These are phyloP conservation scores for Hyperoodon ampullatus DNA, from an alignment of 2,113 vertebrate species.

Conservation along the genomic window DNA sequence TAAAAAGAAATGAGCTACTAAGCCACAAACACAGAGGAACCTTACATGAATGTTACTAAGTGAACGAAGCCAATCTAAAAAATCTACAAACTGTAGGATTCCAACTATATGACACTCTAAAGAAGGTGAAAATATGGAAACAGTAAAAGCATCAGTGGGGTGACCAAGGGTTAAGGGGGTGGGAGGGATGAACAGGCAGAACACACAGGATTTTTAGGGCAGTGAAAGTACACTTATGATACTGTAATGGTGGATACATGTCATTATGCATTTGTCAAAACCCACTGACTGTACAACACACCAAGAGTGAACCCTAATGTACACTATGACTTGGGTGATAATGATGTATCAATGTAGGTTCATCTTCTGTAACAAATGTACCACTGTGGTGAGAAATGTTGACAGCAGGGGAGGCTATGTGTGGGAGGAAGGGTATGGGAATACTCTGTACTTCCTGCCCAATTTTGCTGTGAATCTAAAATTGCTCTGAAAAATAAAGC, in stretches of 20 bases:
- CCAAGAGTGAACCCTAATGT: not conserved
- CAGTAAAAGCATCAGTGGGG: not conserved
- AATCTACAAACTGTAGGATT: not conserved
- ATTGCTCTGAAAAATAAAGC: not conserved
- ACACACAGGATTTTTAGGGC: not conserved
- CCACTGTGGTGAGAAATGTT: not conserved
- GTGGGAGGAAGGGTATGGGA: not conserved
- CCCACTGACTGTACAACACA: not conserved
- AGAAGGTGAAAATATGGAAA: not conserved
- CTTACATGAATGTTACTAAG: not conserved
- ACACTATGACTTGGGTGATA: not conserved
- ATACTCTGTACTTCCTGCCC: not conserved
- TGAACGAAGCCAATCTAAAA: not conserved
- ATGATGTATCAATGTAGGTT: not conserved
- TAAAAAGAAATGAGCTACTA: not conserved
- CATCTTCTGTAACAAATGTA: not conserved
- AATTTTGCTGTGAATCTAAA: not conserved
- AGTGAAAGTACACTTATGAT: not conserved
- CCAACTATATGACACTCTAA: not conserved
- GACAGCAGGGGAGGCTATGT: not conserved
- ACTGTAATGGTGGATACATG: not conserved
- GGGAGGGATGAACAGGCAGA: not conserved
- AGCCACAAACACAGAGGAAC: not conserved
- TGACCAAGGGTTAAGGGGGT: not conserved
- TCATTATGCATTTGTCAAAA: not conserved